A percentile compares a stretch with the other conserved stretches of the same genome.
These are phyloP conservation scores for Stegophylla sp. DNA, from an alignment of 2,888 invertebrate genomes.

Conservation along the genomic window DNA sequence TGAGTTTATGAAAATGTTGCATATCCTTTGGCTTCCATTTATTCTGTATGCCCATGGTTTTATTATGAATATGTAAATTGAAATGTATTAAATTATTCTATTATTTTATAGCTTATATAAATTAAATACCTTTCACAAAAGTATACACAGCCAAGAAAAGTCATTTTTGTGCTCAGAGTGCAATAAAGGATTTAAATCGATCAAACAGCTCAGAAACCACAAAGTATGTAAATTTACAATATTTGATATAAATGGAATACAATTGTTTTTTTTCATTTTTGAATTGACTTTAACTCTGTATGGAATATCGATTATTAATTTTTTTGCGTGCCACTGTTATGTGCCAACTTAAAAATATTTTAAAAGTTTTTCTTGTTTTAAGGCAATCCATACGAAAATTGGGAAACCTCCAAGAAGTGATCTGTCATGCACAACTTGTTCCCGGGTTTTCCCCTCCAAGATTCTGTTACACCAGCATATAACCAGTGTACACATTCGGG, in stretches of 20 bases:
- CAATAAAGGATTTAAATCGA: slow-evolving; percentile 79
- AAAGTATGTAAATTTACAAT: slow-evolving; percentile 57
- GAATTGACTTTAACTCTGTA: too few relatives aligned
- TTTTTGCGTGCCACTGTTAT: too few relatives aligned
- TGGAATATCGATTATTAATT: too few relatives aligned
- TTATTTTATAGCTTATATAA: slow-evolving; percentile 70
- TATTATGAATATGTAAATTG: too few relatives aligned
- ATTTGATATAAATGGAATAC: too few relatives aligned
- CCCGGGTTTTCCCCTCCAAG: slow-evolving; percentile 68
- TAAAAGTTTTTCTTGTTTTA: not conserved
- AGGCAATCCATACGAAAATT: slow-evolving; percentile 29
- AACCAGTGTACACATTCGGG: slow-evolving; percentile 73
- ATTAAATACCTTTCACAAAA: slow-evolving; percentile 76
- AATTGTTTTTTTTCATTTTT: too few relatives aligned
- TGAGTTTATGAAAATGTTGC: too few relatives aligned
- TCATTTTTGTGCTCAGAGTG: slow-evolving; percentile 73
- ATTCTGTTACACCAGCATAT: slow-evolving; percentile 69
- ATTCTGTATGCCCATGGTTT: too few relatives aligned
- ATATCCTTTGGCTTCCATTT: too few relatives aligned
- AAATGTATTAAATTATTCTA: not conserved
- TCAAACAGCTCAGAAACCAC: slow-evolving; percentile 80
- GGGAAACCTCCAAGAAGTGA: not conserved
- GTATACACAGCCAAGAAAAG: slow-evolving; percentile 75
- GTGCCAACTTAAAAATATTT: too few relatives aligned
- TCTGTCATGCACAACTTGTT: slow-evolving; percentile 67